A percentile compares a stretch with the other conserved stretches of the same genome.
Evolutionary conservation across 1,140 invertebrate genomes (phyloP).

Genomic region (Atta cephalotes): DNA sequence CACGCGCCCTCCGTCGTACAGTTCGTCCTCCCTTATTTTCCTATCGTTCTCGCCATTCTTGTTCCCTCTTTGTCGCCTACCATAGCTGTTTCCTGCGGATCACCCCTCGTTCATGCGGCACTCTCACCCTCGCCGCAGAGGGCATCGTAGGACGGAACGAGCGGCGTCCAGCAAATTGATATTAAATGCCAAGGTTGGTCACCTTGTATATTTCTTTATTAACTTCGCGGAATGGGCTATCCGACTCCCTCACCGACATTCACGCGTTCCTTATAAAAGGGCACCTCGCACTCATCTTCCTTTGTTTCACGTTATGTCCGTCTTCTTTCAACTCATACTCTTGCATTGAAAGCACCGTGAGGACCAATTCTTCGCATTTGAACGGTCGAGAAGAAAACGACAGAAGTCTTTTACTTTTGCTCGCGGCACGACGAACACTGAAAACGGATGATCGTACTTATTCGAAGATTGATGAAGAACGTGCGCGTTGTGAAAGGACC

Average conservation of each 20-base stretch:
- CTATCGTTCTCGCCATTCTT: slow-evolving; percentile 69
- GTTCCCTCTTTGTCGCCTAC: slow-evolving; percentile 61
- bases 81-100: slow-evolving; percentile 64
- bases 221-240: slow-evolving; percentile 76
- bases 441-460: slow-evolving; percentile 47
- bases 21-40: slow-evolving; percentile 75
- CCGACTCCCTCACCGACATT: slow-evolving; percentile 39
- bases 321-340: slow-evolving; percentile 7
- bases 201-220: slow-evolving; percentile 84
- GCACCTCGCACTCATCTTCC: slow-evolving; percentile 6
- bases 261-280: slow-evolving; percentile 58
- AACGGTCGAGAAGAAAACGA: slow-evolving; percentile 19
- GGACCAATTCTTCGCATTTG: slow-evolving; percentile 45
- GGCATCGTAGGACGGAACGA: slow-evolving; percentile 72
- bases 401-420: slow-evolving; percentile 25
- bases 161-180: slow-evolving; percentile 82
- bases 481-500: slow-evolving; percentile 49
- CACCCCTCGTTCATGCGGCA: slow-evolving; percentile 40
- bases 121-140: slow-evolving; percentile 63
- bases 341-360: neutral
- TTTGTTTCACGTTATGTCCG: slow-evolving; percentile 1
- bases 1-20: slow-evolving; percentile 66
- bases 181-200: slow-evolving; percentile 84
- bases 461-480: slow-evolving; percentile 67
- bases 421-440: slow-evolving; percentile 21